Percentiles rank a stretch among this genome's conserved stretches.
Evolutionary conservation across 2,113 vertebrate species (phyloP).

Genomic region (Nycticebus coucang): DNA sequence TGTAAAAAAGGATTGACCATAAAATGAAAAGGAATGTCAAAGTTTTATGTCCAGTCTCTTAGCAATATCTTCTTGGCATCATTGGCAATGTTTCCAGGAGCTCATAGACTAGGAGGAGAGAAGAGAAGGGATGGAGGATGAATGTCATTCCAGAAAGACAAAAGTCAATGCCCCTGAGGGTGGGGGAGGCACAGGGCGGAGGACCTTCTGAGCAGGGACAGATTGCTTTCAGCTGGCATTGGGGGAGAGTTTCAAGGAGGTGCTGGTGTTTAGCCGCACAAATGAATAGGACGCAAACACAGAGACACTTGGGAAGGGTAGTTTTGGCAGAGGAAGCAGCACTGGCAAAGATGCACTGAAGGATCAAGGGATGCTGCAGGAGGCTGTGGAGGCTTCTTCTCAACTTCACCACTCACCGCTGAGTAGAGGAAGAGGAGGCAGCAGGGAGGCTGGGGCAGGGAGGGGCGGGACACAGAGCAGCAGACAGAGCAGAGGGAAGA

Average conservation of each 20-base stretch:
- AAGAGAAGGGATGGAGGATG: not conserved
- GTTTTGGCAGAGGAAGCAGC: not conserved
- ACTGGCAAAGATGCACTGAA: not conserved
- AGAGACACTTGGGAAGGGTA: not conserved
- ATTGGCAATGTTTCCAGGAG: not conserved
- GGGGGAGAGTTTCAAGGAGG: not conserved
- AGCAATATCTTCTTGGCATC: not conserved
- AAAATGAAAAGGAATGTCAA: not conserved
- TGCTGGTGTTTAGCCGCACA: too few species aligned
- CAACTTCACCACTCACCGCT: accelerated
- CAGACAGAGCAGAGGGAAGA: not conserved
- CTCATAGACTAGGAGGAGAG: not conserved
- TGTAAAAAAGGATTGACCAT: not conserved
- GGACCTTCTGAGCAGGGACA: not conserved
- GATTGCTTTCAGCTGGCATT: too few species aligned
- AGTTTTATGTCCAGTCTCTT: not conserved
- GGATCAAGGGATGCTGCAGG: too few species aligned
- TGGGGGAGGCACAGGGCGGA: not conserved
- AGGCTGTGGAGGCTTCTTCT: not conserved
- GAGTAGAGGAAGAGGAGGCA: too few species aligned
- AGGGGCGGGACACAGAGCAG: not conserved
- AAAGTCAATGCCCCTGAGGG: not conserved
- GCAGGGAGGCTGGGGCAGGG: not conserved
- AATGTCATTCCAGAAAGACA: not conserved
- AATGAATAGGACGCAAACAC: accelerated